These are phyloP conservation scores for Cyanoderma ruficeps DNA, from an alignment of 2,113 vertebrate species.

Conservation along the genomic window DNA sequence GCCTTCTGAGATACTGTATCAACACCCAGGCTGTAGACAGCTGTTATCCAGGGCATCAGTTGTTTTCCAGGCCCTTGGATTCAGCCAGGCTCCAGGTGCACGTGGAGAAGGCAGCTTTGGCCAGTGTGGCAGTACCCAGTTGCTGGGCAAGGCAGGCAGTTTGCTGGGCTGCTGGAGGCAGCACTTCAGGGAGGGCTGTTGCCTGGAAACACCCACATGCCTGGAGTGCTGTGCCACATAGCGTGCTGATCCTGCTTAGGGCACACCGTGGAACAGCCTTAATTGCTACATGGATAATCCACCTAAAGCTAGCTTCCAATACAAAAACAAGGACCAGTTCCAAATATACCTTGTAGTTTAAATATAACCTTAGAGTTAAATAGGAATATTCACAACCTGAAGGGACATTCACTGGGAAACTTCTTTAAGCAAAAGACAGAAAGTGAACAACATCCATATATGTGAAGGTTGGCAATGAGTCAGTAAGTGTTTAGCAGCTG, in stretches of 20 bases:
- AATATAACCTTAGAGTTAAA: not conserved
- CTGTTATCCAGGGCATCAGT: not conserved
- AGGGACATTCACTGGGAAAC: not conserved
- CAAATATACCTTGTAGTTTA: not conserved
- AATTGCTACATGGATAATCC: not conserved
- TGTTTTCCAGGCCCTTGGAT: not conserved
- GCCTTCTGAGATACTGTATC: not conserved
- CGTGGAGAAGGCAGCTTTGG: not conserved
- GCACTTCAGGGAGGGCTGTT: not conserved
- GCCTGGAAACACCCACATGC: not conserved
- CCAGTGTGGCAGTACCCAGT: not conserved
- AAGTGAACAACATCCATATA: not conserved
- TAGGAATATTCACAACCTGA: not conserved
- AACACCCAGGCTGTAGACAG: too few species aligned
- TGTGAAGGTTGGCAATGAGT: not conserved
- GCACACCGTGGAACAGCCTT: not conserved
- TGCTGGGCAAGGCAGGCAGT: not conserved
- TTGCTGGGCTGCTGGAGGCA: not conserved
- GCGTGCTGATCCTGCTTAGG: not conserved
- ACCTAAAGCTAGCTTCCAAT: not conserved
- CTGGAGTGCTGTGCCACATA: not conserved
- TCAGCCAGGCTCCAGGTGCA: not conserved
- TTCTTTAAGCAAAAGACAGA: not conserved
- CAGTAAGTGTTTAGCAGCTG: not conserved
- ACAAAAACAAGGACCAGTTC: not conserved